Base-by-base conservation (phyloP, 2,888 invertebrate genomes). In the Scrobipalpa atriplicella region DNA sequence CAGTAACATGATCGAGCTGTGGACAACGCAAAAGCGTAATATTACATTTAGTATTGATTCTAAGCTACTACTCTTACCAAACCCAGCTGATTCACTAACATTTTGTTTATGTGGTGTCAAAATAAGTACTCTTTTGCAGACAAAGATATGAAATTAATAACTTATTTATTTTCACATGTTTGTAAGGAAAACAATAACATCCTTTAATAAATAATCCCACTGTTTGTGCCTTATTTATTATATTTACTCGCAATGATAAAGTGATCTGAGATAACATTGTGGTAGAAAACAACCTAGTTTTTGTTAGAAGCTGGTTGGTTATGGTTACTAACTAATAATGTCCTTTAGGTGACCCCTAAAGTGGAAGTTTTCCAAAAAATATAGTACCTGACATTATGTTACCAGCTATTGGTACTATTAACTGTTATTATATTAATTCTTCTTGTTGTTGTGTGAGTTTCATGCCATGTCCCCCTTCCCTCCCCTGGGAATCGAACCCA, bases 41-140 rank as follows among this genome's bases (percentile, higher is more conserved):
- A 13, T 43, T 43, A 43, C 3, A 13, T 43, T 3, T 43, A 13
- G 43, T 43, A 43, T 43, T 43, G 43, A 43, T 43, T 43, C 13
- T 43, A 43, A 13, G 43, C 43, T 43, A n/a, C n/a, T n/a, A 43
- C 43, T 13, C 43, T 43, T 11, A 10, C 43, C 43, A 13, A 43
- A 43, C 43, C 47, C 47, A 47, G 47, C 47, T 47, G 47, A 47
- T 47, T 47, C 47, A 47, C 0, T 7, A 16, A n/a, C 11, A 13
- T 13, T 43, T 43, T 47, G 47, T 47, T 47, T 47, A 47, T 47
- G 47, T 47, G 47, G 47, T 16, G 16, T 16, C 47, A 47, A 47
- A 47, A 47, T 6, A 47, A 47, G 47, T 16, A 3, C 6, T 47
- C 6, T 16, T 16, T 47, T 47, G 16, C 16, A n/a, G 47, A 47